phyloP scores from a whole-genome alignment of 1,140 invertebrate genomes.

The Lucilia sericata region DNA sequence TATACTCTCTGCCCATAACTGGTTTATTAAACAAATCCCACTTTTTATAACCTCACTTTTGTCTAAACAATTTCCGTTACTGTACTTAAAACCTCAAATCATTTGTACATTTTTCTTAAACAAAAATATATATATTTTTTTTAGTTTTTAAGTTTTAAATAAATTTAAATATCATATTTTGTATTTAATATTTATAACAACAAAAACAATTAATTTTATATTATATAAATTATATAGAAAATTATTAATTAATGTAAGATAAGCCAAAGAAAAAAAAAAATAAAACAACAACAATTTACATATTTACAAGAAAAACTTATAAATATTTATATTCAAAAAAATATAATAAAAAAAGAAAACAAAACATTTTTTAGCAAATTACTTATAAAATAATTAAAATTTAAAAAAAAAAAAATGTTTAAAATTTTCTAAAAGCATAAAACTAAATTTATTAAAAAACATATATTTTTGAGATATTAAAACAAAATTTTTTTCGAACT shows the following conservation, averaged over 20 bases:
- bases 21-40: too few species aligned
- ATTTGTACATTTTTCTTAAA: neutral
- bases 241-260: constrained; percentile 47
- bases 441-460: too few species aligned
- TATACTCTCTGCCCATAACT: neutral
- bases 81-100: neutral
- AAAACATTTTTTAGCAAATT: constrained; percentile 5
- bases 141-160: neutral
- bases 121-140: neutral
- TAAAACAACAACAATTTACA: constrained; percentile 14
- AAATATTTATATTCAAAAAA: constrained; percentile 20
- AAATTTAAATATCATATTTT: neutral
- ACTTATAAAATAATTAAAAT: neutral
- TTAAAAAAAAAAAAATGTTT: neutral
- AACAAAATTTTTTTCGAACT: neutral
- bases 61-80: neutral
- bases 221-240: constrained; percentile 27
- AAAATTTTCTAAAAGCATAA: neutral
- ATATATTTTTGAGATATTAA: too few species aligned
- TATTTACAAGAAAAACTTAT: constrained; percentile 36
- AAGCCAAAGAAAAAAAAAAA: constrained; percentile 47
- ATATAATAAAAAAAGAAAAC: neutral
- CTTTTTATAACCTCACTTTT: neutral
- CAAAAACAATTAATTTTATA: neutral
- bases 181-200: constrained; percentile 25